phyloP scores from a whole-genome alignment of 2,888 invertebrate genomes.

The Cataglyphis albicans region DNA sequence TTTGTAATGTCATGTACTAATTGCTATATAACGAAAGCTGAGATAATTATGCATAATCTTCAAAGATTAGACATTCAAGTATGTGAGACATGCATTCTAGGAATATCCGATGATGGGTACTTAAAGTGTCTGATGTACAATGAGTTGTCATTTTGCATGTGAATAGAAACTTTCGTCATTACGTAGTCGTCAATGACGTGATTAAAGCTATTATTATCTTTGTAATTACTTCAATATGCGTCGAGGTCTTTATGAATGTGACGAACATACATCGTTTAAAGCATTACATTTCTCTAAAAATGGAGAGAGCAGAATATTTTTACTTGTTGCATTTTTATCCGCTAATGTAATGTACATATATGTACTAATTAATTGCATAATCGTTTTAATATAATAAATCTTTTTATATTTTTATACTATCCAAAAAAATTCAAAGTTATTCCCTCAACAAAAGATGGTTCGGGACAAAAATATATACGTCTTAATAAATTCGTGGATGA shows the following conservation, averaged over 20 bases:
- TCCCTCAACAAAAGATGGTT: not conserved
- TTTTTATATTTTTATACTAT: not conserved
- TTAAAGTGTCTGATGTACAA: conserved; percentile 33
- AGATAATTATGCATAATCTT: conserved; percentile 37
- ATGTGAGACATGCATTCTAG: not conserved
- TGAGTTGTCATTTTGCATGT: conserved; percentile 27
- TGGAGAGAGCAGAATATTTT: not conserved
- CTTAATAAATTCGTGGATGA: conserved; percentile 17
- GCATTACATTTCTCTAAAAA: conserved; percentile 6
- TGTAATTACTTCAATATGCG: conserved; percentile 12
- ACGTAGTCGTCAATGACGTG: conserved; percentile 30
- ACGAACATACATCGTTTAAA: conserved; percentile 1
- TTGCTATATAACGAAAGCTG: conserved; percentile 6
- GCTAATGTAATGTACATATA: no score
- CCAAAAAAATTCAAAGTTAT: not conserved
- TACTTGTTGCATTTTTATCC: not conserved
- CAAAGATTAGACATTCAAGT: conserved; percentile 33
- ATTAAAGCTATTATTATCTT: conserved; percentile 47
- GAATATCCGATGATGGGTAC: conserved; percentile 8
- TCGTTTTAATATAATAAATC: not conserved
- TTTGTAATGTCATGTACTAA: conserved; percentile 6
- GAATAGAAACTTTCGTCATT: conserved; percentile 43
- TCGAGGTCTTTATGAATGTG: not conserved
- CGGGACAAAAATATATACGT: not conserved
- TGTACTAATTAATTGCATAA: not conserved